Percentiles rank a stretch among this genome's conserved stretches.
phyloP scores from a whole-genome alignment of 2,113 vertebrate genomes.

The Lophochroa leadbeateri region DNA sequence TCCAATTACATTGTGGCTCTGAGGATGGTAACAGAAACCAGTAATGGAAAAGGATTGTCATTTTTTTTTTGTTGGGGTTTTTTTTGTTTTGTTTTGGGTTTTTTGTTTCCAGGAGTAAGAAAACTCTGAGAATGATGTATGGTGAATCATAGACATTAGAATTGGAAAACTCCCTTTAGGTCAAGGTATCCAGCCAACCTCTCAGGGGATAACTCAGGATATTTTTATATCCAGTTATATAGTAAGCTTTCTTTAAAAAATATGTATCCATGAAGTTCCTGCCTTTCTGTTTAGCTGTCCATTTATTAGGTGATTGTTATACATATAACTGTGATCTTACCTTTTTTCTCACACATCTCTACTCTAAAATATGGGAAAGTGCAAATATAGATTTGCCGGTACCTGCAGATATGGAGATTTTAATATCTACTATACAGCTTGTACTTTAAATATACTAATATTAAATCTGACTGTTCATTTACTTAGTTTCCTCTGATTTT shows the following conservation, averaged over 20 bases:
- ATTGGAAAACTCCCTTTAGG: constrained; percentile 27
- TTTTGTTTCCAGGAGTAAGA: constrained; percentile 20
- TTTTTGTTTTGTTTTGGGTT: neutral
- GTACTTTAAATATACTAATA: neutral
- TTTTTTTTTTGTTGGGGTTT: neutral
- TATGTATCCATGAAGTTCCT: neutral
- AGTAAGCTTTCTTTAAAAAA: neutral
- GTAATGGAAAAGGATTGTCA: constrained; percentile 52
- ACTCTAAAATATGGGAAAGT: neutral
- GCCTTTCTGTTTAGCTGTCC: neutral
- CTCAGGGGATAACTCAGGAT: constrained; percentile 7
- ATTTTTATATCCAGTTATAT: constrained; percentile 24
- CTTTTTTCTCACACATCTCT: neutral
- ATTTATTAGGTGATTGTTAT: neutral
- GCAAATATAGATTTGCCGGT: neutral
- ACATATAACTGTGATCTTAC: neutral
- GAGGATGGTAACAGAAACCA: neutral
- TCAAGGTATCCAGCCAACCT: neutral
- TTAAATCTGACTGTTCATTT: neutral
- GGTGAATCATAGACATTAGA: constrained; percentile 44
- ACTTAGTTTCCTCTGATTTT: constrained; percentile 25
- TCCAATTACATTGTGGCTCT: constrained; percentile 21
- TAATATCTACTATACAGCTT: neutral
- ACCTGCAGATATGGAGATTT: neutral
- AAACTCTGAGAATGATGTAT: neutral